phyloP scores from a whole-genome alignment of 2,113 vertebrate species.

The Microcebus jonahi region DNA sequence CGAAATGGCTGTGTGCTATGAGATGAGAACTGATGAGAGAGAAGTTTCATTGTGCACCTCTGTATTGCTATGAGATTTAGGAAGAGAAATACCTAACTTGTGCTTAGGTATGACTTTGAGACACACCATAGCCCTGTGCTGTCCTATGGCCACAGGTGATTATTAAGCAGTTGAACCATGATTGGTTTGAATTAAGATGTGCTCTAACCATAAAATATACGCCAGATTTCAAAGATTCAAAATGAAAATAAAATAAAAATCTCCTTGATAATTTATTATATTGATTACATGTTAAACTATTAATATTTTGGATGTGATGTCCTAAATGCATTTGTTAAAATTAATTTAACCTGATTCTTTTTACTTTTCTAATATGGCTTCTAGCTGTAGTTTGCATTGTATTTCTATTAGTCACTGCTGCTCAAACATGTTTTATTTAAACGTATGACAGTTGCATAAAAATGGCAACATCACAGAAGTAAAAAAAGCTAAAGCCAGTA shows the following conservation, averaged over 20 bases:
- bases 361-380: neutral
- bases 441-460: neutral
- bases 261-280: neutral
- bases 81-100: neutral
- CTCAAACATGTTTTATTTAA: neutral
- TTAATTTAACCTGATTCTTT: neutral
- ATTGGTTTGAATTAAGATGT: neutral
- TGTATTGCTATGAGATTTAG: conserved; percentile 14
- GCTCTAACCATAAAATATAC: neutral
- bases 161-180: neutral
- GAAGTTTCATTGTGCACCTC: neutral
- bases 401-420: neutral
- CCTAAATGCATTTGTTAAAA: neutral
- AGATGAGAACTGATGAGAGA: neutral
- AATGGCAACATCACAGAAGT: neutral
- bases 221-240: neutral
- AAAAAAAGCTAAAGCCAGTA: neutral
- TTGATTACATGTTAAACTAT: neutral
- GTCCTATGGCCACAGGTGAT: neutral
- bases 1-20: neutral
- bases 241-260: neutral
- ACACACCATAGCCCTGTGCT: neutral
- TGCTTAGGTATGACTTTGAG: neutral
- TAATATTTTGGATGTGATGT: neutral
- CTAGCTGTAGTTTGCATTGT: conserved; percentile 28